Evolutionary conservation across 92 coral and sea anemone species (phyloP), one percentile per base, ranked within the genome.

Genomic region (Palythoa grandiflora): DNA sequence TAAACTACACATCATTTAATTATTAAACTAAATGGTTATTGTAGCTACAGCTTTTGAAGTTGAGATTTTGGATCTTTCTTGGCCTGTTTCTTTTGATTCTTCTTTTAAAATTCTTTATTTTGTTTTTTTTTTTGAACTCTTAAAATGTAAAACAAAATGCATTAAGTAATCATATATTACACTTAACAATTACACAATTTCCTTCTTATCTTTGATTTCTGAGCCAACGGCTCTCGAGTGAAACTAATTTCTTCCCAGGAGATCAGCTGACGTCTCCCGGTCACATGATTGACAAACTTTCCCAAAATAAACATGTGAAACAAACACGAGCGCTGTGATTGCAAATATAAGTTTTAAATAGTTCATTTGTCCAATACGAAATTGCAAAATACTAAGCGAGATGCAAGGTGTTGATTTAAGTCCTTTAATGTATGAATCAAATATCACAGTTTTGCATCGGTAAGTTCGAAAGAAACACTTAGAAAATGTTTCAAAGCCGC

Each of bases 251-350:
- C 36, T 51, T 77, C 81, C 20, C 81, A 44, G 81, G 65, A 77
- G 52, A 78, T 78, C 83, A 78, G 83, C 83, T 55, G 83, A 53
- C 16, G 0, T 9, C 40, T 10, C 14, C 21, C 9, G 2, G 48
- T 55, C 83, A 78, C 70, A 78, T 78, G 83, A 78, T 59, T 1
- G 38, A 9, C 16, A 16, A 53, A 54, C 55, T 2, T 51, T 52
- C 19, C 14, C 8, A 14, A 37, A 73, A 40, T 1, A 19, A 37
- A 78, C 83, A 28, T 28, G 36, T 4, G 48, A 77, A 77, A 77
- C 37, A 53, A 60, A 77, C 83, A 54, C 16, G 37, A 44, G 59
- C 12, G n/a, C 14, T 1, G 59, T 20, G 63, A 11, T 75, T 4
- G 37, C 40, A 14, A 20, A 20, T 21, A 55, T 6, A 3, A 6